A percentile compares a stretch with the other conserved stretches of the same genome.
Conservation (phyloP, 2,113 vertebrate genomes). For the Proterorhinus semilunaris region DNA sequence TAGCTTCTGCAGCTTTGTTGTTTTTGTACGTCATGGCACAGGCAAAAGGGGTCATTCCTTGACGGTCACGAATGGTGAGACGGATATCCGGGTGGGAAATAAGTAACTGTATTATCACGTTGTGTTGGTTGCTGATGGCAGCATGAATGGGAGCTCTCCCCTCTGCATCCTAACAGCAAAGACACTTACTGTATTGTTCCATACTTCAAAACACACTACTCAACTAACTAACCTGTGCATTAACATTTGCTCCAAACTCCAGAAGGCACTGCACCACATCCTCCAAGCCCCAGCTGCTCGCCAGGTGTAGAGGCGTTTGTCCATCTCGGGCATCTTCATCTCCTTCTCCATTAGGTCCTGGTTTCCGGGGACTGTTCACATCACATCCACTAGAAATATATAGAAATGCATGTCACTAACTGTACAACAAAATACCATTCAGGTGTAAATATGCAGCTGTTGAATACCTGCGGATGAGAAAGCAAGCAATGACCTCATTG, state of each 20-base stretch:
- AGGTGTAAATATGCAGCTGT: background rate
- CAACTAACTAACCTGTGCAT: slow-evolving; percentile 82
- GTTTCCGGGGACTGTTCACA: slow-evolving; percentile 89
- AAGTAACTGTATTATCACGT: slow-evolving; percentile 93
- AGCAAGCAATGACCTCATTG: slow-evolving; percentile 88
- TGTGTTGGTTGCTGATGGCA: slow-evolving; percentile 94
- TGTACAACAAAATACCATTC: background rate
- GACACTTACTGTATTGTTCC: background rate
- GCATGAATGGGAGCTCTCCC: slow-evolving; percentile 92
- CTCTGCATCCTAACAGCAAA: slow-evolving; percentile 87
- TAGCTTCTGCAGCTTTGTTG: slow-evolving; percentile 95
- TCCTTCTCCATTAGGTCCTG: slow-evolving; percentile 90
- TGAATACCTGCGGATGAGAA: slow-evolving; percentile 92
- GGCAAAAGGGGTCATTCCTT: slow-evolving; percentile 95
- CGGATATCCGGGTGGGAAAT: slow-evolving; percentile 95
- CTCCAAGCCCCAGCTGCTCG: slow-evolving; percentile 92
- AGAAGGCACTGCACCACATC: slow-evolving; percentile 96
- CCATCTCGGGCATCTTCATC: slow-evolving; percentile 95
- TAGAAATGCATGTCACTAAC: background rate
- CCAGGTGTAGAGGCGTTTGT: slow-evolving; percentile 92
- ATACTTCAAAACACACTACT: background rate
- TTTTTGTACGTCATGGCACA: slow-evolving; percentile 98
- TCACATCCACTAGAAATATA: slow-evolving; percentile 85
- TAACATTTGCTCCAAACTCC: slow-evolving; percentile 97
- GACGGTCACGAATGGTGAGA: slow-evolving; percentile 88